Evolutionary conservation across 2,113 vertebrate species (phyloP).

Genomic region (Sylvia atricapilla): DNA sequence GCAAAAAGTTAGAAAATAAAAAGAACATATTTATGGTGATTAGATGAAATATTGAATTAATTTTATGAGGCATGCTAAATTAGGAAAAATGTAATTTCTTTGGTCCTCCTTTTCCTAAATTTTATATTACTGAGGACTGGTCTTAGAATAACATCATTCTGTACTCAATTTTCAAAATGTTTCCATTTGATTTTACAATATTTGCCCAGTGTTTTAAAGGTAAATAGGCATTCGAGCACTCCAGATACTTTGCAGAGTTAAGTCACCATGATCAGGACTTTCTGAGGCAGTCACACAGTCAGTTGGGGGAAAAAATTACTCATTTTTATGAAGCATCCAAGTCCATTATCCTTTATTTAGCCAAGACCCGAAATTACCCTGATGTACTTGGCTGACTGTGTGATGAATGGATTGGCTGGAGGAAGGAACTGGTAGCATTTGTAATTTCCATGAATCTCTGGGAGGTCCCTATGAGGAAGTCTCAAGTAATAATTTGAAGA

Average conservation of each 20-base stretch:
- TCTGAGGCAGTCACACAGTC: not conserved
- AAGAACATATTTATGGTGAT: not conserved
- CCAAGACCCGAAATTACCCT: constrained; percentile 41
- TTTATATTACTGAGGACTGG: not conserved
- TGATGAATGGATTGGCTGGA: constrained; percentile 31
- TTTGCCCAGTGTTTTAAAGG: constrained; percentile 6
- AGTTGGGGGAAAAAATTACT: constrained; percentile 1
- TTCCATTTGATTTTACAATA: constrained; percentile 10
- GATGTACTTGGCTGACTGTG: constrained; percentile 1
- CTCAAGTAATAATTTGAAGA: not conserved
- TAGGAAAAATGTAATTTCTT: not conserved
- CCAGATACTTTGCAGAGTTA: not conserved
- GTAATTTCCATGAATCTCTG: not conserved
- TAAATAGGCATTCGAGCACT: not conserved
- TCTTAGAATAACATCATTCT: not conserved
- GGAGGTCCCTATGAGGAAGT: constrained; percentile 1
- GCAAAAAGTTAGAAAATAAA: not conserved
- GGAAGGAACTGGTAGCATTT: not conserved
- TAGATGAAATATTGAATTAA: not conserved
- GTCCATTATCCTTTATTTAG: not conserved
- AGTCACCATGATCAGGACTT: not conserved
- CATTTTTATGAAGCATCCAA: constrained; percentile 7
- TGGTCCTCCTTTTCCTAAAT: not conserved
- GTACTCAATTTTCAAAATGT: constrained; percentile 2
- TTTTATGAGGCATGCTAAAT: not conserved